Percentiles rank a stretch among this genome's conserved stretches.
Conservation (phyloP, 2,113 vertebrate species). For the Tupaia tana region DNA sequence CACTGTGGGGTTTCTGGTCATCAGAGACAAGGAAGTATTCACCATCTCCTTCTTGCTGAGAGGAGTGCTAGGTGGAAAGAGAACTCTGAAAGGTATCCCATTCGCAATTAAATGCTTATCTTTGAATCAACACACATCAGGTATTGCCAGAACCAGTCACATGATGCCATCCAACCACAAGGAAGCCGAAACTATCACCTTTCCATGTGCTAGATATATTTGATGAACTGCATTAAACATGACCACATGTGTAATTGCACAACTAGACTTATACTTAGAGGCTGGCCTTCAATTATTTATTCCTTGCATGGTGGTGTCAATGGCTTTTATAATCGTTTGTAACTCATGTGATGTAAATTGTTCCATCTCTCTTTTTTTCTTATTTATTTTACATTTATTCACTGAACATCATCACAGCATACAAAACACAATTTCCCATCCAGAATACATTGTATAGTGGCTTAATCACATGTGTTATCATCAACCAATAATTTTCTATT, state of each 20-base stretch:
- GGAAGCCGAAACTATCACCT: not conserved
- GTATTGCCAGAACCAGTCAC: not conserved
- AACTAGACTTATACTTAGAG: not conserved
- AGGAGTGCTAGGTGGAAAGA: not conserved
- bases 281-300: not conserved
- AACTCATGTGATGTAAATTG: not conserved
- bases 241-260: not conserved
- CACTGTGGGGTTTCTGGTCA: not conserved
- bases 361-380: not conserved
- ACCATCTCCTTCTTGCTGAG: not conserved
- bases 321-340: constrained; percentile 25
- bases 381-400: too few relatives aligned
- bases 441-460: too few relatives aligned
- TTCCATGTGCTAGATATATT: not conserved
- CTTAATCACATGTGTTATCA: too few relatives aligned
- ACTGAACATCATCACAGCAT: too few relatives aligned
- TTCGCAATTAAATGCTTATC: not conserved
- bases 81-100: not conserved
- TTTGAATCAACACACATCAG: not conserved
- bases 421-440: too few relatives aligned
- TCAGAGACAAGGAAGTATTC: not conserved
- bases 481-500: too few relatives aligned
- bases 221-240: not conserved
- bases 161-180: not conserved
- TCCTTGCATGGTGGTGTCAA: not conserved